Base-by-base conservation (phyloP, 2,113 vertebrate species). In the Myiozetetes cayanensis region DNA sequence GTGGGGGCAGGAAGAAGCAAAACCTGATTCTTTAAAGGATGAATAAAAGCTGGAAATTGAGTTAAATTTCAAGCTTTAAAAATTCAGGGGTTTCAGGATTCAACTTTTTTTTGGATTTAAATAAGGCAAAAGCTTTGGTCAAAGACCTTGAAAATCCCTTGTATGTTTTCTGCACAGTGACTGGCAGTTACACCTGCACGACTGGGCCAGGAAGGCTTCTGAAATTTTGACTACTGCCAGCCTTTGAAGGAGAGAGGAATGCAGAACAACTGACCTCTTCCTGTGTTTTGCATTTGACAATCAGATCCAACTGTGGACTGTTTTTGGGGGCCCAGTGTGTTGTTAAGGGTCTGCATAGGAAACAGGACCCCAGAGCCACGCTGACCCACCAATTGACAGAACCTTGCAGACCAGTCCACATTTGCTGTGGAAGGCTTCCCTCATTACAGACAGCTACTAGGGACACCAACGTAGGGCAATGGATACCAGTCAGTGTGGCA, bases 1-100 rank as follows among this genome's bases (percentile, higher is more conserved):
- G 8, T 12, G 2, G 4, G 3, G 11, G 9, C 9, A 11, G 18
- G 23, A 63, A 33, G 23, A 50, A 35, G 15, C 27, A 91, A 92
- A 89, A 78, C 52, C 7, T 80, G 24, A 47, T 84, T 87, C 43
- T 77, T 95, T 59, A 50, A 76, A 56, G 11, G 28, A 10, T 50
- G 2, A 31, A 30, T 75, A 87, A 80, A 80, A 83, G 11, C 14
- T 72, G 47, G 46, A 77, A 73, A 73, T 8, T 13, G 12, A 53
- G 37, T 67, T 72, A 67, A 55, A 76, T 78, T 83, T 87, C 78
- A 77, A 39, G 31, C 39, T 93, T 89, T 77, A 65, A 59, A 72
- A 44, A 30, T 31, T 82, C 39, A 12, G 14, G 7, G 5, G 8
- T 52, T 52, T 52, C 27, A 9, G 4, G 49, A 50, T 50, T 50